Evolutionary conservation across 2,888 invertebrate species (phyloP).

Genomic region (Rosalia funebris): DNA sequence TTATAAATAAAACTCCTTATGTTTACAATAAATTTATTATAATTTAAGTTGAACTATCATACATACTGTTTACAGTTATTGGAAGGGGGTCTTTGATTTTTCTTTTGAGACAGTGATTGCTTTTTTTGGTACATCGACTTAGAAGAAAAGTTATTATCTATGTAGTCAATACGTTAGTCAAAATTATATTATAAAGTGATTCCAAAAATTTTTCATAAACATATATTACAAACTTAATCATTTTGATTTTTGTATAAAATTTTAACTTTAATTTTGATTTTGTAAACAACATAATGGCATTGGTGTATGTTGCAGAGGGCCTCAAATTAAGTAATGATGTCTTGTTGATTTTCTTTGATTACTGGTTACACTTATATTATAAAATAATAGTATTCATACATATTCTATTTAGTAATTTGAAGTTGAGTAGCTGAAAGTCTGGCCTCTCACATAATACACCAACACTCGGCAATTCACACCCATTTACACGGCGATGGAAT

Average conservation of each 20-base stretch:
- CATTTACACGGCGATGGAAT: slow-evolving; percentile 77
- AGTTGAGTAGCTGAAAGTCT: too few species aligned
- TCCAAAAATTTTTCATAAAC: slow-evolving; percentile 51
- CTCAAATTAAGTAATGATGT: slow-evolving; percentile 13
- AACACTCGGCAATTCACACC: slow-evolving; percentile 6
- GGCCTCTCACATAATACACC: slow-evolving; percentile 24
- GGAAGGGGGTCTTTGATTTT: slow-evolving; percentile 52
- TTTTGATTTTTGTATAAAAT: slow-evolving; percentile 56
- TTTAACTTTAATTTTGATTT: slow-evolving; percentile 50
- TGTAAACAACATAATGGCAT: slow-evolving; percentile 43
- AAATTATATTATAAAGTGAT: slow-evolving; percentile 46
- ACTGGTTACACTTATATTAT: slow-evolving; percentile 3
- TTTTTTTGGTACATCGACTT: slow-evolving; percentile 55
- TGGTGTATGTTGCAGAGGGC: slow-evolving; percentile 26
- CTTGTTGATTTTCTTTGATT: slow-evolving; percentile 21
- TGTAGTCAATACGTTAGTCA: slow-evolving; percentile 37
- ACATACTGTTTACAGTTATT: slow-evolving; percentile 55
- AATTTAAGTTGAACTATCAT: slow-evolving; percentile 53
- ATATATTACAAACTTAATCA: slow-evolving; percentile 53
- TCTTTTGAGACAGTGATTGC: slow-evolving; percentile 56
- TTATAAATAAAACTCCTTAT: slow-evolving; percentile 23
- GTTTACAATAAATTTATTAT: slow-evolving; percentile 34
- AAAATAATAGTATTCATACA: neutral
- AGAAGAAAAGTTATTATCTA: slow-evolving; percentile 34
- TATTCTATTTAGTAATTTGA: neutral